These are phyloP conservation scores for Sinocyclocheilus anshuiensis DNA, from an alignment of 2,113 vertebrate species.

Conservation along the genomic window DNA sequence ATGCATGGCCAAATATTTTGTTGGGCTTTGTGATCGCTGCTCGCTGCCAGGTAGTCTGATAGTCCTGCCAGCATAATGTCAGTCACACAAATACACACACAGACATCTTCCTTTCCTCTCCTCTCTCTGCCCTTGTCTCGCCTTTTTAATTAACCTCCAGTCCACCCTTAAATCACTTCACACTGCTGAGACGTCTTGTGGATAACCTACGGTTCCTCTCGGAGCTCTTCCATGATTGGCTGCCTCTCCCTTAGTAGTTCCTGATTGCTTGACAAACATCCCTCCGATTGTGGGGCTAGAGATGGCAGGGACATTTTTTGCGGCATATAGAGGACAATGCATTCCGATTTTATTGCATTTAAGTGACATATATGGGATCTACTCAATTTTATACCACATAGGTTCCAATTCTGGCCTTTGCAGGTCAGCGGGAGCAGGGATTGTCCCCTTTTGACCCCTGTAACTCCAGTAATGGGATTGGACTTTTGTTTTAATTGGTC, in stretches of 20 bases:
- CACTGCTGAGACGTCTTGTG: slow-evolving; percentile 17
- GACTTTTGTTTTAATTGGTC: slow-evolving; percentile 50
- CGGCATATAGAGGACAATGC: neutral
- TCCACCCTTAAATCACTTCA: slow-evolving; percentile 42
- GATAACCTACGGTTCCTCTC: slow-evolving; percentile 38
- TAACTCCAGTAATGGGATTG: slow-evolving; percentile 28
- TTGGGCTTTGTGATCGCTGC: neutral
- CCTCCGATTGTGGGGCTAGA: slow-evolving; percentile 49
- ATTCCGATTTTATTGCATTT: neutral
- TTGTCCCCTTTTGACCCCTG: neutral
- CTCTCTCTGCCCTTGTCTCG: neutral
- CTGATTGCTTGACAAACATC: slow-evolving; percentile 31
- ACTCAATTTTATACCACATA: neutral
- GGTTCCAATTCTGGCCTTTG: neutral
- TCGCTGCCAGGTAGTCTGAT: slow-evolving; percentile 9
- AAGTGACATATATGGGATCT: neutral
- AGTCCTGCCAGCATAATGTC: slow-evolving; percentile 40
- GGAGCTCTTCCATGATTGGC: slow-evolving; percentile 20
- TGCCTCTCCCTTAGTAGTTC: slow-evolving; percentile 18
- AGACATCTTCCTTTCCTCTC: slow-evolving; percentile 16
- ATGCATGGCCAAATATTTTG: neutral
- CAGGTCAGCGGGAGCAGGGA: neutral
- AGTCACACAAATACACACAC: slow-evolving; percentile 43
- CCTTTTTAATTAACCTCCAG: slow-evolving; percentile 58
- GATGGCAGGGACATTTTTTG: slow-evolving; percentile 18